phyloP scores from a whole-genome alignment of 2,113 vertebrate species.

The Gnathonemus echidnorhynchus region DNA sequence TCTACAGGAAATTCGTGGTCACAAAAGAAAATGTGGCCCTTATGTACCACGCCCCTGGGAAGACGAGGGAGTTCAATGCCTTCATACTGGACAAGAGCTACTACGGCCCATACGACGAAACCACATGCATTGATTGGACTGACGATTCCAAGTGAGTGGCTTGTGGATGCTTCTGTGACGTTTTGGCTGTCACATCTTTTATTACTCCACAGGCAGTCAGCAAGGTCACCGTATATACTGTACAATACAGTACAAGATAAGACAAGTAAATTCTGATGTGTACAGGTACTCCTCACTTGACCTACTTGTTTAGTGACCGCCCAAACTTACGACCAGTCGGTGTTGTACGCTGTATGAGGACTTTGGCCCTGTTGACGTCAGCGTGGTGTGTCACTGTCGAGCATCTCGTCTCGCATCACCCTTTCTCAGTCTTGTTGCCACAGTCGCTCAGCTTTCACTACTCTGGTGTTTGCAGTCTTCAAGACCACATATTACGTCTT shows the following conservation, averaged over 20 bases:
- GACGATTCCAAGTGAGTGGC: conserved; percentile 82
- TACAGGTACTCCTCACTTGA: too few species aligned
- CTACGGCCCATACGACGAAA: conserved; percentile 89
- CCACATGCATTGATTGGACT: conserved; percentile 94
- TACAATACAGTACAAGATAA: neutral
- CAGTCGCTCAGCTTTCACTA: too few species aligned
- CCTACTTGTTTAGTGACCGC: too few species aligned
- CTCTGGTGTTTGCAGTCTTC: too few species aligned
- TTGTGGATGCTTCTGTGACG: neutral
- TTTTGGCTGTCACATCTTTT: neutral
- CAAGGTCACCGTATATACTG: neutral
- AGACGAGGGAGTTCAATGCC: conserved; percentile 80
- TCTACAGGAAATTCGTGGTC: conserved; percentile 78
- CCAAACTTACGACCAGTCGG: too few species aligned
- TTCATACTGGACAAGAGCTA: conserved; percentile 92
- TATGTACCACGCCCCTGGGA: conserved; percentile 90
- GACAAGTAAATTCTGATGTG: neutral
- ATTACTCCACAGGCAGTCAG: neutral
- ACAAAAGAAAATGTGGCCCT: conserved; percentile 84
- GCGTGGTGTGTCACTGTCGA: too few species aligned
- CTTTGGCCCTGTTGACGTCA: too few species aligned
- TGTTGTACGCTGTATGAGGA: too few species aligned
- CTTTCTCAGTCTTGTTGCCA: too few species aligned
- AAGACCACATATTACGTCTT: too few species aligned
- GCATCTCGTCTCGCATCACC: too few species aligned